Base-by-base conservation (phyloP, 2,888 invertebrate genomes). In the Papilio elwesi region DNA sequence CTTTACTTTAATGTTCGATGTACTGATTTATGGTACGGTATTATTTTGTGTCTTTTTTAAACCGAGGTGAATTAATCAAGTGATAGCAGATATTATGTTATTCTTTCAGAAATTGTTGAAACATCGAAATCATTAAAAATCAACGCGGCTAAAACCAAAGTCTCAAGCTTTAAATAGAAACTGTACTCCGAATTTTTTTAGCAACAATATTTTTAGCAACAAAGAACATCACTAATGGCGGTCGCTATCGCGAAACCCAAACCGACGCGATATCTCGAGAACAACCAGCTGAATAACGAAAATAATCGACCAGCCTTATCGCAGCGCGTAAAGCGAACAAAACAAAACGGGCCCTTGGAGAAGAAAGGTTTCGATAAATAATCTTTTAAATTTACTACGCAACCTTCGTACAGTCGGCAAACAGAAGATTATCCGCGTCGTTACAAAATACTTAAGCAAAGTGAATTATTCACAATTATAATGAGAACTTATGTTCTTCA, bases 261-360 rank as follows among this genome's bases (percentile, higher is more conserved):
- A 76, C 74, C 72, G 67, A 68, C 74, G 26, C 69, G 70, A 76
- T 85, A 83, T 82, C 83, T 80, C 75, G 74, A 78, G 71, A 76
- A 76, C 75, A 79, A 78, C 78, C 79, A 81, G 53, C 70, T 66
- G 78, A 84, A 83, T 82, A 80, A 79, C 80, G 78, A 84, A 84
- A 85, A 82, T 85, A 85, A 87, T 86, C 84, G 77, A 76, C 74
- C 70, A 76, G 76, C 75, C 82, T 85, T 86, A 88, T 87, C 75
- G 77, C 75, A 77, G 78, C 81, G 79, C 76, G 79, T 79, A 79
- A 79, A 76, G 72, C 64, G 69, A 82, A 83, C 78, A 80, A 82
- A 84, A 84, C 80, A 85, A 79, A 79, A 79, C 73, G 70, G 71
- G 73, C 79, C 78, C 74, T 66, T 75, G 79, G 72, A 80, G 78